Conservation (phyloP, 1,140 invertebrate species). For the Bombus vancouverensis region DNA sequence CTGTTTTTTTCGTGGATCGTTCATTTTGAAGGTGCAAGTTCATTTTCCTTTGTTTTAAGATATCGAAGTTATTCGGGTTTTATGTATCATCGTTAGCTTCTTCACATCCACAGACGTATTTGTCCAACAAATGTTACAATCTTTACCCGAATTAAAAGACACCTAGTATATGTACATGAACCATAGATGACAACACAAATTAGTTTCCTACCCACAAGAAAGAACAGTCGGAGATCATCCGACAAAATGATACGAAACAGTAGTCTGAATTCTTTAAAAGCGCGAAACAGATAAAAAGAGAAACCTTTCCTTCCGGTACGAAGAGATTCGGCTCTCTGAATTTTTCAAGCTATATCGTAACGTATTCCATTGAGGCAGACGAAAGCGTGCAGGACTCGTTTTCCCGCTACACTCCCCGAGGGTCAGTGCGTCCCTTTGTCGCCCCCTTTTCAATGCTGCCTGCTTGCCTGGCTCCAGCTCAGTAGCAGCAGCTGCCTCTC, state of each 20-base stretch:
- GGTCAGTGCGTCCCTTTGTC: conserved; percentile 75
- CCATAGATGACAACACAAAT: background rate
- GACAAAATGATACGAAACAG: background rate
- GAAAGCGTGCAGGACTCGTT: conserved; percentile 49
- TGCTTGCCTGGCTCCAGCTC: conserved; percentile 13
- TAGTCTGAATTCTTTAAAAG: background rate
- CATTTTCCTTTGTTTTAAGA: too few relatives aligned
- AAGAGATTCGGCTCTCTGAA: conserved; percentile 25
- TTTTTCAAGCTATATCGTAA: conserved; percentile 62
- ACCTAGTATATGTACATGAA: background rate
- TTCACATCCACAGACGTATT: background rate
- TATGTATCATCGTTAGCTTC: background rate
- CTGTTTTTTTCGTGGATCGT: too few relatives aligned
- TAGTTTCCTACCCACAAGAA: background rate
- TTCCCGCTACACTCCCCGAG: conserved; percentile 65
- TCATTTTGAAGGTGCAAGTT: too few relatives aligned
- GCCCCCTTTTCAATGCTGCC: conserved; percentile 51
- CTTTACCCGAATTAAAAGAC: background rate
- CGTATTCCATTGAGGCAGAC: conserved; percentile 70
- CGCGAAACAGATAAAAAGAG: background rate
- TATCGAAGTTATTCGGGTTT: too few relatives aligned
- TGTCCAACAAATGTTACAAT: background rate
- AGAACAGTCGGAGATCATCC: background rate
- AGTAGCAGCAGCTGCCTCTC: conserved; percentile 27
- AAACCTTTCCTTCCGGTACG: background rate